Conservation (phyloP, 2,888 invertebrate genomes). For the Miltochrista miniata region DNA sequence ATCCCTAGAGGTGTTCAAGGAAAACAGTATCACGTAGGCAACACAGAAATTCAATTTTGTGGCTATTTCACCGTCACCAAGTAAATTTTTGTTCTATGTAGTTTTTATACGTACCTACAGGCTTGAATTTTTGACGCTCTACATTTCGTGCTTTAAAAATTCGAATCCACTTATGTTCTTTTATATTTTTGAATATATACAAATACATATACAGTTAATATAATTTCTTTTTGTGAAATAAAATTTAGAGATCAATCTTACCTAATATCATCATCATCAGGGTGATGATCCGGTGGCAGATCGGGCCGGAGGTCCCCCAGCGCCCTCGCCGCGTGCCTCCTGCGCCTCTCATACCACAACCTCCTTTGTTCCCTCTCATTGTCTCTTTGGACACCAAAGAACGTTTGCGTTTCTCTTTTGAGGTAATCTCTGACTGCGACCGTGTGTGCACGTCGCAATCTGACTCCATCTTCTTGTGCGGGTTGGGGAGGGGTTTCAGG, state of each 20-base stretch:
- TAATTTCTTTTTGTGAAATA: too few species aligned
- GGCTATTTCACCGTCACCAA: neutral
- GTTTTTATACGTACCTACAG: too few species aligned
- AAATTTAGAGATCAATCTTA: conserved; percentile 44
- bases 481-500: conserved; percentile 68
- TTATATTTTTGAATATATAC: too few species aligned
- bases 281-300: conserved; percentile 84
- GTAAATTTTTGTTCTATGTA: too few species aligned
- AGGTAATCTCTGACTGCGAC: conserved; percentile 85
- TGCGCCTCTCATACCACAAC: conserved; percentile 91
- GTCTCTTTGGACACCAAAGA: conserved; percentile 93
- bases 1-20: conserved; percentile 15
- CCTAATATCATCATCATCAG: conserved; percentile 84
- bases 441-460: conserved; percentile 72
- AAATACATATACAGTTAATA: too few species aligned
- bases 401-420: conserved; percentile 91
- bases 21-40: conserved; percentile 34
- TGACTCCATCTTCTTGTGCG: conserved; percentile 71
- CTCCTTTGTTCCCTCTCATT: conserved; percentile 89
- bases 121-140: too few species aligned
- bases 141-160: too few species aligned
- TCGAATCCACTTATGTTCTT: too few species aligned
- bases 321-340: conserved; percentile 90
- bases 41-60: conserved; percentile 44
- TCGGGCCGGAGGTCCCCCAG: conserved; percentile 84